A percentile compares a stretch with the other conserved stretches of the same genome.
Evolutionary conservation across 2,113 vertebrate genomes (phyloP).

Genomic region (Canis aureus): DNA sequence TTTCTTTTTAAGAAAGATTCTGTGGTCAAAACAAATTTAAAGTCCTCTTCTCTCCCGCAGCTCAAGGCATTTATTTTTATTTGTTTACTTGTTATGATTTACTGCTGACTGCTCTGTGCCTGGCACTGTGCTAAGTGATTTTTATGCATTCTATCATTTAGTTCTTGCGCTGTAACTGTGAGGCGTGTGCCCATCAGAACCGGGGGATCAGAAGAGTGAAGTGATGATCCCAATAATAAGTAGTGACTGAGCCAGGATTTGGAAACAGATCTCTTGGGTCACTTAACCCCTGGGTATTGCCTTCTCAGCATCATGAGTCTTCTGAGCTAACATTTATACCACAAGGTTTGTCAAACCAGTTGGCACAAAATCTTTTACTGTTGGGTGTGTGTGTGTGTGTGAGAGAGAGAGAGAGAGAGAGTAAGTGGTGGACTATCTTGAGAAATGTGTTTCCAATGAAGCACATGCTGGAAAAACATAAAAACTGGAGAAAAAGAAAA

Average conservation of each 20-base stretch:
- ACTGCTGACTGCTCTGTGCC: background rate
- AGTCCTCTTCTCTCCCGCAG: background rate
- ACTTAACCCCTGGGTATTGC: background rate
- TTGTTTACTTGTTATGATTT: constrained; percentile 17
- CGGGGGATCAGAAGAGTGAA: background rate
- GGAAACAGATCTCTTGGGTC: background rate
- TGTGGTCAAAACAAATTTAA: background rate
- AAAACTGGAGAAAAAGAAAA: background rate
- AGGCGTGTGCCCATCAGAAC: background rate
- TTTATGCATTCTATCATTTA: background rate
- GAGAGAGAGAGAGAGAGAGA: background rate
- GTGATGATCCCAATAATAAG: background rate
- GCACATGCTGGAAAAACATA: background rate
- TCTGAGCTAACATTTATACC: background rate
- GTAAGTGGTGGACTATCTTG: background rate
- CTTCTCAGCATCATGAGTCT: background rate
- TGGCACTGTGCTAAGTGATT: background rate
- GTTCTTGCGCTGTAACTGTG: background rate
- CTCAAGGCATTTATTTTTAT: background rate
- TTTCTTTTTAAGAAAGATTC: background rate
- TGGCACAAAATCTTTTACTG: background rate
- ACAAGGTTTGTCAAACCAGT: background rate
- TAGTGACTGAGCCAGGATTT: background rate
- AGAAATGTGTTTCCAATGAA: background rate
- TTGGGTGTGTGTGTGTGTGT: background rate